Percentiles rank a stretch among this genome's conserved stretches.
phyloP scores from a whole-genome alignment of 30 jellyfish, hydroid and myxozoan genomes.

The Aurelia sp. region DNA sequence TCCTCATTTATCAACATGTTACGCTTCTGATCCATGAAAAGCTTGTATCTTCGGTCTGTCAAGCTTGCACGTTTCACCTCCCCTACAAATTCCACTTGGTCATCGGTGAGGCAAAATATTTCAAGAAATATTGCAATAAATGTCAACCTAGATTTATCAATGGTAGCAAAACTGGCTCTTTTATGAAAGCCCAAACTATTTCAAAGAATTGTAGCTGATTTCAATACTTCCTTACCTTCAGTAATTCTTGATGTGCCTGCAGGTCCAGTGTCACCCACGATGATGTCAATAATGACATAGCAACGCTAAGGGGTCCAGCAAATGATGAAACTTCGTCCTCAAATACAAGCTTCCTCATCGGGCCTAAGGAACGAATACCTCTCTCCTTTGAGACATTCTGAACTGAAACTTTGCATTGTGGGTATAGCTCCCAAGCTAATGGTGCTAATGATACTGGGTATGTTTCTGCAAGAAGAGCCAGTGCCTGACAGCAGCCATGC shows the following conservation, averaged over 20 bases:
- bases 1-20: too few relatives aligned
- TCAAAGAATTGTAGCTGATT: too few relatives aligned
- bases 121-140: too few relatives aligned
- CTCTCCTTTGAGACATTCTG: conserved; percentile 38
- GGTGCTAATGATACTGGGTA: conserved; percentile 86
- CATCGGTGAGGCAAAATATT: too few relatives aligned
- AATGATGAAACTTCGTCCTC: conserved; percentile 45
- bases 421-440: conserved; percentile 93
- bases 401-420: conserved; percentile 60
- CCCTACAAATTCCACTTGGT: too few relatives aligned
- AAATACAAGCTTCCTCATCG: conserved; percentile 74
- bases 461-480: conserved; percentile 79
- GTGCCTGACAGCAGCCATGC: conserved; percentile 95
- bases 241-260: conserved; percentile 92
- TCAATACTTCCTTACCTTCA: conserved; percentile 53
- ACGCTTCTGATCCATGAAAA: too few relatives aligned
- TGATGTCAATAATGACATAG: conserved; percentile 71
- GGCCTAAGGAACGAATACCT: conserved; percentile 58
- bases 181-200: too few relatives aligned
- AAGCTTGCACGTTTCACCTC: too few relatives aligned
- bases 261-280: conserved; percentile 90
- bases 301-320: conserved; percentile 74
- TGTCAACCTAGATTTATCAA: too few relatives aligned
- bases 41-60: too few relatives aligned
- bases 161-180: too few relatives aligned